These are phyloP conservation scores for Hyla sarda DNA, from an alignment of 2,113 vertebrate genomes.

Conservation along the genomic window DNA sequence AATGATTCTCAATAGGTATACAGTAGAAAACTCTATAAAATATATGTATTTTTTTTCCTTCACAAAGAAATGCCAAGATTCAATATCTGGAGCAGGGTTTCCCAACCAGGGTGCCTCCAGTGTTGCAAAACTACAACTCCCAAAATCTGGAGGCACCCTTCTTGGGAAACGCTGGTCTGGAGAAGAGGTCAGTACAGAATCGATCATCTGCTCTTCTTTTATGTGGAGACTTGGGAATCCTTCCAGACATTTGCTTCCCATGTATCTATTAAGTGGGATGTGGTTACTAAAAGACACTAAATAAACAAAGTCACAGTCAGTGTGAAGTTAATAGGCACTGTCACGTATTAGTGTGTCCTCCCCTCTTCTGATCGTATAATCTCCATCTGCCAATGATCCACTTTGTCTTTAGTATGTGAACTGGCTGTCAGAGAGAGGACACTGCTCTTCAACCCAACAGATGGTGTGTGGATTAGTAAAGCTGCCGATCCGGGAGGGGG, in stretches of 20 bases:
- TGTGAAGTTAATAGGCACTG: conserved; percentile 34
- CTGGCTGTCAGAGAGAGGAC: conserved; percentile 10
- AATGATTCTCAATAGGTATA: no score
- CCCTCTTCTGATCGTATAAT: conserved; percentile 42
- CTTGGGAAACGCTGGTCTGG: no score
- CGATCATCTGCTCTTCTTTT: not conserved
- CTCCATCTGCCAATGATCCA: conserved; percentile 57
- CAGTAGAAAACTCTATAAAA: no score
- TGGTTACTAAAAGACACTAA: conserved; percentile 8
- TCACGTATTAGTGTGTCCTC: conserved; percentile 4
- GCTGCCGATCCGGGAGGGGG: conserved; percentile 17
- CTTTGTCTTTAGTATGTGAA: conserved; percentile 36
- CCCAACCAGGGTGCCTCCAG: no score
- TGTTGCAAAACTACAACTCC: no score
- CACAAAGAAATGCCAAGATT: not conserved
- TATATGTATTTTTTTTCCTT: no score
- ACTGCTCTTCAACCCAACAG: conserved; percentile 36
- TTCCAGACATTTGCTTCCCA: conserved; percentile 21
- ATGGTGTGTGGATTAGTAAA: conserved; percentile 48
- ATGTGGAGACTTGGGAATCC: conserved; percentile 11
- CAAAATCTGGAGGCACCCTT: no score
- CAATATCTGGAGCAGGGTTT: no score
- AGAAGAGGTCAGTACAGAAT: not conserved
- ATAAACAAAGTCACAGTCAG: conserved; percentile 40
- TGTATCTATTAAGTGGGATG: conserved; percentile 26